Conservation (phyloP, 2,888 invertebrate genomes). For the Mythimna ferrago region DNA sequence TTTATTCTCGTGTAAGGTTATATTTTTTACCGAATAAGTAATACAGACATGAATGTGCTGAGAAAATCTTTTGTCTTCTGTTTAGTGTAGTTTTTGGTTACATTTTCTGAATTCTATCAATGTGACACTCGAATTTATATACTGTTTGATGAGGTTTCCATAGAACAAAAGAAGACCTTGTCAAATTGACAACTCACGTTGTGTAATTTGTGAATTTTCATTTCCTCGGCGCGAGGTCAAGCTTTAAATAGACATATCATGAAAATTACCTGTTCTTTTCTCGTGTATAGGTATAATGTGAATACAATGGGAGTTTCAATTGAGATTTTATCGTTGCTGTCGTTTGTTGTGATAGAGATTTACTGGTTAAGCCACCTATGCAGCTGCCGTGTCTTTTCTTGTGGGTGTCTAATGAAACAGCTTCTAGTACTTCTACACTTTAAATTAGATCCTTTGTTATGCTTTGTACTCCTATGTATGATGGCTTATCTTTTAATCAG, state of each 20-base stretch:
- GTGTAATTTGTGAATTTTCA: constrained; percentile 65
- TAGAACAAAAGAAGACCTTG: constrained; percentile 73
- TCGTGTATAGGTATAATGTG: constrained; percentile 23
- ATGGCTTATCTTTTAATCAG: neutral
- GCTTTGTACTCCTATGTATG: neutral
- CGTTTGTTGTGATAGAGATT: constrained; percentile 23
- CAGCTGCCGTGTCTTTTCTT: constrained; percentile 10
- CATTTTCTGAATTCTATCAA: constrained; percentile 41
- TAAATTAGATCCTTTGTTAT: neutral
- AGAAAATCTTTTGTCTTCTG: constrained; percentile 63
- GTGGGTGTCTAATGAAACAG: neutral
- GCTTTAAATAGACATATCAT: constrained; percentile 54
- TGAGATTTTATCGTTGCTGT: constrained; percentile 42
- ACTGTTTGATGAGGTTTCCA: constrained; percentile 48
- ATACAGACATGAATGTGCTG: constrained; percentile 60
- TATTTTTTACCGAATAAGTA: constrained; percentile 63
- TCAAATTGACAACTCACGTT: constrained; percentile 64
- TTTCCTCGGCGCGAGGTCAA: constrained; percentile 64
- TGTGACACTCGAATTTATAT: constrained; percentile 57
- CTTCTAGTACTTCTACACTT: constrained; percentile 5
- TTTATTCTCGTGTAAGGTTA: constrained; percentile 60
- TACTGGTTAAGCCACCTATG: neutral
- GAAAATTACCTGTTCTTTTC: constrained; percentile 60
- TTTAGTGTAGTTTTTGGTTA: constrained; percentile 24
- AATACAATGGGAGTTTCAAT: constrained; percentile 51